A percentile compares a stretch with the other conserved stretches of the same genome.
Evolutionary conservation across 2,113 vertebrate genomes (phyloP).

Genomic region (Butastur rufipennis): DNA sequence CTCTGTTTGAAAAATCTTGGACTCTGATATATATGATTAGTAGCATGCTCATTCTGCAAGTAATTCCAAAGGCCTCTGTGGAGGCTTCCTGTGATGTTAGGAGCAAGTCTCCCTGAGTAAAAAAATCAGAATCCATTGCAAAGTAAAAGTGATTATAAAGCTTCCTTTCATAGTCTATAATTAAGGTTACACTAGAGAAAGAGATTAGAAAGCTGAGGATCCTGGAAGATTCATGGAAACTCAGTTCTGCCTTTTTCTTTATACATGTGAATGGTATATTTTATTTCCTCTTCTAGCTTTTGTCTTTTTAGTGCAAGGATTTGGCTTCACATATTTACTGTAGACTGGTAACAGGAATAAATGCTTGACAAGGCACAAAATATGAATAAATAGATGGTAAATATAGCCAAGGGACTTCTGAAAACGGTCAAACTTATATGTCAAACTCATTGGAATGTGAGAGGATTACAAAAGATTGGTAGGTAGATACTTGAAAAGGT

Average conservation of each 20-base stretch:
- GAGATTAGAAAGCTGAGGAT: neutral
- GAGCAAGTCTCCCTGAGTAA: neutral
- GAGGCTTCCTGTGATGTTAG: neutral
- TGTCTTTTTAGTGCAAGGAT: neutral
- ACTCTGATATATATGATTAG: neutral
- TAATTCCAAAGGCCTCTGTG: neutral
- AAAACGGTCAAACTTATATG: neutral
- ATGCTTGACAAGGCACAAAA: neutral
- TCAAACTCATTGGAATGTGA: neutral
- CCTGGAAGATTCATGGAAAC: neutral
- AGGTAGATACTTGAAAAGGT: neutral
- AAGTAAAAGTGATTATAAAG: neutral
- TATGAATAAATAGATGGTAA: neutral
- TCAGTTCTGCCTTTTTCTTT: neutral
- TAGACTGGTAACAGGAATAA: neutral
- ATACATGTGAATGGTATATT: neutral
- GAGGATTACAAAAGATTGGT: neutral
- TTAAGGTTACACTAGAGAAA: neutral
- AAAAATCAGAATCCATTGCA: neutral
- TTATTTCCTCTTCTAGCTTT: neutral
- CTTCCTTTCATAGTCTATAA: neutral
- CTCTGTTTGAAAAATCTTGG: neutral
- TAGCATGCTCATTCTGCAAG: neutral
- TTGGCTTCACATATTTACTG: neutral
- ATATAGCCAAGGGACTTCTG: neutral